These are phyloP conservation scores for Drosophila sproati DNA, from an alignment of 1,140 invertebrate genomes.

Conservation along the genomic window DNA sequence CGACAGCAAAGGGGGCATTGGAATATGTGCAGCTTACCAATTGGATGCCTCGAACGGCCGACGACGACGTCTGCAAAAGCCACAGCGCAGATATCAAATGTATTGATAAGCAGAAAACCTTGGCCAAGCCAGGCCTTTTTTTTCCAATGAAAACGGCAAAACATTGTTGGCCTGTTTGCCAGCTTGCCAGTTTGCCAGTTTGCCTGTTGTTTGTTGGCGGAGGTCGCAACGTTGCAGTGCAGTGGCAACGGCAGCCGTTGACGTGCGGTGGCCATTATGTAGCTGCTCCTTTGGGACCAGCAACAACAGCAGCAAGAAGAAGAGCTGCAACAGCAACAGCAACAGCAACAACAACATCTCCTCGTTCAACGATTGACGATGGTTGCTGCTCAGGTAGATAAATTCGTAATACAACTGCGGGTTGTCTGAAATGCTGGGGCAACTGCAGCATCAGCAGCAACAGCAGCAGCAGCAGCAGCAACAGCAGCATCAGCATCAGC, in stretches of 20 bases:
- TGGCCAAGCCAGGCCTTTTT: slow-evolving; percentile 39
- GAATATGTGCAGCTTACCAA: slow-evolving; percentile 66
- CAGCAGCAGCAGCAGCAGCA: slow-evolving; percentile 9
- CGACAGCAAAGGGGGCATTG: background rate
- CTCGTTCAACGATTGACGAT: slow-evolving; percentile 78
- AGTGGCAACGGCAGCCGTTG: slow-evolving; percentile 39
- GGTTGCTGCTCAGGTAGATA: slow-evolving; percentile 80
- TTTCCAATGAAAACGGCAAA: slow-evolving; percentile 74
- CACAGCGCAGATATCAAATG: slow-evolving; percentile 73
- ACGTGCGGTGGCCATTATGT: slow-evolving; percentile 80
- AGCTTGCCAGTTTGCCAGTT: background rate
- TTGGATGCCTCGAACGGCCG: slow-evolving; percentile 67
- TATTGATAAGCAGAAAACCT: slow-evolving; percentile 75
- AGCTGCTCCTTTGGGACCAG: slow-evolving; percentile 56
- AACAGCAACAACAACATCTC: slow-evolving; percentile 25
- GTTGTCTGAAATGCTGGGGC: slow-evolving; percentile 54
- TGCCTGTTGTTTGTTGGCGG: slow-evolving; percentile 8
- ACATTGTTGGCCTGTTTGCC: slow-evolving; percentile 45
- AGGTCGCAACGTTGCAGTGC: slow-evolving; percentile 41
- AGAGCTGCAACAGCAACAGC: slow-evolving; percentile 34
- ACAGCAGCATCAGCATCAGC: background rate
- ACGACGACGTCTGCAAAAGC: slow-evolving; percentile 50
- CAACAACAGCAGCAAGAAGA: slow-evolving; percentile 44
- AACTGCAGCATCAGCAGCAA: background rate
- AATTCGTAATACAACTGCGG: slow-evolving; percentile 76